Evolutionary conservation across 1,140 invertebrate species (phyloP).

Genomic region (Parasteatoda tepidariorum): DNA sequence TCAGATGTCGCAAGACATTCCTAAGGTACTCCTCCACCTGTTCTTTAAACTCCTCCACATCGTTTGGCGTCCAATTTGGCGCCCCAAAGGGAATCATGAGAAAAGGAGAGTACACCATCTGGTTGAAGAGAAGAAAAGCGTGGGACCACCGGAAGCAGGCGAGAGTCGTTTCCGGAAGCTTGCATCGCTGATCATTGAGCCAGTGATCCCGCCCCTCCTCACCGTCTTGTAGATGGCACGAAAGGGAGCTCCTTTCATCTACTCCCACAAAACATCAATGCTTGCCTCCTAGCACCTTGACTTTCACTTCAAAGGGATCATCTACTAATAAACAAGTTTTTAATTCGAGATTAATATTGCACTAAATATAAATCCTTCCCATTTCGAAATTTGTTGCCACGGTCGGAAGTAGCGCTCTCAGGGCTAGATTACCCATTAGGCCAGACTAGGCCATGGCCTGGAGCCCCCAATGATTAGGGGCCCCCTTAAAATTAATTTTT

Average conservation of each 20-base stretch:
- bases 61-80: slow-evolving; percentile 14
- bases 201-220: slow-evolving; percentile 6
- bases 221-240: background rate
- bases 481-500: too few species aligned
- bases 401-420: background rate
- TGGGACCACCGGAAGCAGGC: slow-evolving; percentile 23
- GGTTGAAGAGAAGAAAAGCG: slow-evolving; percentile 11
- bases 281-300: slow-evolving; percentile 39
- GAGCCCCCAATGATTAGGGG: too few species aligned
- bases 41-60: background rate
- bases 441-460: too few species aligned
- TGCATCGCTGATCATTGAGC: slow-evolving; percentile 46
- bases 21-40: background rate
- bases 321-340: background rate
- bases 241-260: background rate
- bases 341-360: too few species aligned
- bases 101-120: slow-evolving; percentile 19
- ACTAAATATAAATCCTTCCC: too few species aligned
- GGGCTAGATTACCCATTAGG: too few species aligned
- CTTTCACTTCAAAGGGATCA: background rate
- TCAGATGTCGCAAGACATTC: background rate
- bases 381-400: too few species aligned
- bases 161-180: slow-evolving; percentile 41
- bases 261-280: slow-evolving; percentile 23
- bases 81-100: background rate